Evolutionary conservation across 2,797 vertebrate genomes (phyloP), one percentile per base, ranked within the genome.

Genomic region (Clamator glandarius): DNA sequence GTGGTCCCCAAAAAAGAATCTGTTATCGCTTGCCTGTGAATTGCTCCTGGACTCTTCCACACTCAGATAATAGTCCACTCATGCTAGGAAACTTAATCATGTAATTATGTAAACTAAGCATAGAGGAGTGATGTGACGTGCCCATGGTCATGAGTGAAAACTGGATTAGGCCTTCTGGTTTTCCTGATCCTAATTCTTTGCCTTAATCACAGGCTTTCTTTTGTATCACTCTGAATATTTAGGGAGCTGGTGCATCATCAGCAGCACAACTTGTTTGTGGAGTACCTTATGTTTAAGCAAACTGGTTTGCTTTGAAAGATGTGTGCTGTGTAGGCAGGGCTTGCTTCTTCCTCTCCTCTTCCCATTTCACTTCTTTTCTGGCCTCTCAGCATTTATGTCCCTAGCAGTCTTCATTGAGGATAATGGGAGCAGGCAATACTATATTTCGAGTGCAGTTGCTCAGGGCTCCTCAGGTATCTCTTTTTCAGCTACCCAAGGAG

Each of bases 381-480:
- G 63, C 91, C 95, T 31, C 67, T 93, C 78, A 69, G 94, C 90
- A 23, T 89, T 95, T 96, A 57, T 76, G 84, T 90, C 90, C 86
- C 83, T 79, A 89, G 86, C 84, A 95, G 79, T 91, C 88, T 93
- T 95, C 95, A 76, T 50, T 95, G 93, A 89, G 77, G 80, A 94
- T 96, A 93, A 95, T 95, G 77, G 92, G 90, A 96, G 84, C 83
- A 87, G 88, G 95, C 90, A 95, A 96, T 95, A 90, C 96, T 81
- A 61, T 94, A 90, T 94, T 95, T 96, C 96, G 96, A 95, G 88
- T 94, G 57, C 93, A 76, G 93, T 96, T 95, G 92, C 95, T 94
- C 86, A 74, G 86, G n/a, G 84, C 88, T 94, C 67, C 54, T 33
- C 77, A 90, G 92, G 85, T 95, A 86, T 83, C 92, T 95, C 92